Conservation (phyloP, 2,113 vertebrate genomes). For the Coregonus clupeaformis region DNA sequence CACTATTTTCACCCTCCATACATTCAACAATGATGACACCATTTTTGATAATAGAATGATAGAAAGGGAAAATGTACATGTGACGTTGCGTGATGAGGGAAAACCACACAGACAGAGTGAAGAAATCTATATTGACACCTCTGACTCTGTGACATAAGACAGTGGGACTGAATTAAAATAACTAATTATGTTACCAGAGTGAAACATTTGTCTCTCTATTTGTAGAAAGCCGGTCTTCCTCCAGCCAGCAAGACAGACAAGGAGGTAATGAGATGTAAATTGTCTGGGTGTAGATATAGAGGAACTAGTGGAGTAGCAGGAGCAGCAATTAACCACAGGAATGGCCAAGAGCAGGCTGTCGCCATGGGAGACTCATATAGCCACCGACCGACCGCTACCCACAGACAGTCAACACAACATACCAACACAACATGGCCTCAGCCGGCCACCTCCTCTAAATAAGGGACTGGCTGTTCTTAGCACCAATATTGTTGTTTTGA, state of each 20-base stretch:
- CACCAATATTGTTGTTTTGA: constrained; percentile 1
- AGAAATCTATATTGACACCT: constrained; percentile 24
- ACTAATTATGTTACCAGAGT: constrained; percentile 45
- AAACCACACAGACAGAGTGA: constrained; percentile 31
- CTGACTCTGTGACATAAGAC: constrained; percentile 47
- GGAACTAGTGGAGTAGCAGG: constrained; percentile 51
- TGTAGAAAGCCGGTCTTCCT: constrained; percentile 60
- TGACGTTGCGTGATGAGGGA: constrained; percentile 18
- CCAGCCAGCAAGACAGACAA: constrained; percentile 36
- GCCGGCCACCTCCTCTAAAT: no score
- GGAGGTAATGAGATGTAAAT: constrained; percentile 74
- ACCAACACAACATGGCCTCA: constrained; percentile 22
- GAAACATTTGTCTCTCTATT: constrained; percentile 64
- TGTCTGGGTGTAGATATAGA: constrained; percentile 60
- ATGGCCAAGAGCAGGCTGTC: constrained; percentile 50
- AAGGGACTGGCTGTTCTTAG: not conserved
- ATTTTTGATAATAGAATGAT: constrained; percentile 36
- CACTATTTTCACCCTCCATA: not conserved
- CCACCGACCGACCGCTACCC: constrained; percentile 25
- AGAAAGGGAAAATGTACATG: constrained; percentile 19
- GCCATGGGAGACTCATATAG: constrained; percentile 24
- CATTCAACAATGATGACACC: constrained; percentile 8
- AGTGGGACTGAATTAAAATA: constrained; percentile 30
- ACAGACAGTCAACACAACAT: constrained; percentile 42
- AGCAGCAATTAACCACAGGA: constrained; percentile 61